Conservation (phyloP, 2,888 invertebrate species). For the Endomychus coccineus region DNA sequence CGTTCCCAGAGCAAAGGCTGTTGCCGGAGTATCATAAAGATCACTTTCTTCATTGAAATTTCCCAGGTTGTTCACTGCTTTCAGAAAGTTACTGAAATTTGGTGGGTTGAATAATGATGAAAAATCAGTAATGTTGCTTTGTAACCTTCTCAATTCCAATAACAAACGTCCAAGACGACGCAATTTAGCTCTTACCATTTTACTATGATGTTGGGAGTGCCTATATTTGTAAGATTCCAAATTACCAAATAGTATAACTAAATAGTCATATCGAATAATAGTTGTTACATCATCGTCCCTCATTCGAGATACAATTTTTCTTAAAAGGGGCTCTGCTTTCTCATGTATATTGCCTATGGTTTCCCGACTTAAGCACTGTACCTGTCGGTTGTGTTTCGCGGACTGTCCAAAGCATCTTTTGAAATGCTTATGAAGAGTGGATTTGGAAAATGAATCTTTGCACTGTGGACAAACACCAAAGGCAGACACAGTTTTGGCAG, state of each 20-base stretch:
- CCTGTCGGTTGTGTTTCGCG: background rate
- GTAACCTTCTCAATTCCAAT: constrained; percentile 1
- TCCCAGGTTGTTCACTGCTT: constrained; percentile 6
- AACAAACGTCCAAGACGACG: constrained; percentile 10
- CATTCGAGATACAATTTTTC: constrained; percentile 2
- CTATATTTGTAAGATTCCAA: constrained; percentile 1
- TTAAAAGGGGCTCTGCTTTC: constrained; percentile 2
- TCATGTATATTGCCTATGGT: constrained; percentile 6
- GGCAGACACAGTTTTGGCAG: constrained; percentile 2
- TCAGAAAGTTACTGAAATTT: constrained; percentile 3
- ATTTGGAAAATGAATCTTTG: constrained; percentile 7
- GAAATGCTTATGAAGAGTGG: constrained; percentile 7
- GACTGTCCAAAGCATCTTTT: constrained; percentile 3
- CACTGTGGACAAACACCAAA: constrained; percentile 6
- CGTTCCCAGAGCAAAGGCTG: constrained; percentile 5
- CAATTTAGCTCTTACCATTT: constrained; percentile 8
- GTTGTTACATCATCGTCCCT: constrained; percentile 3
- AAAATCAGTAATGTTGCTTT: constrained; percentile 8
- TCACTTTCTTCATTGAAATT: constrained; percentile 7
- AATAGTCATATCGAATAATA: constrained; percentile 4
- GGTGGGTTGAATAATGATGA: constrained; percentile 1
- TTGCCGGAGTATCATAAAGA: constrained; percentile 9
- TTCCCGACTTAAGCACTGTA: constrained; percentile 1
- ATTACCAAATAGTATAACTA: constrained; percentile 8
- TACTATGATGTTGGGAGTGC: constrained; percentile 1